Percentiles rank a stretch among this genome's conserved stretches.
Evolutionary conservation across 2,888 invertebrate genomes (phyloP).

Genomic region (Chymomyza fuscimana): DNA sequence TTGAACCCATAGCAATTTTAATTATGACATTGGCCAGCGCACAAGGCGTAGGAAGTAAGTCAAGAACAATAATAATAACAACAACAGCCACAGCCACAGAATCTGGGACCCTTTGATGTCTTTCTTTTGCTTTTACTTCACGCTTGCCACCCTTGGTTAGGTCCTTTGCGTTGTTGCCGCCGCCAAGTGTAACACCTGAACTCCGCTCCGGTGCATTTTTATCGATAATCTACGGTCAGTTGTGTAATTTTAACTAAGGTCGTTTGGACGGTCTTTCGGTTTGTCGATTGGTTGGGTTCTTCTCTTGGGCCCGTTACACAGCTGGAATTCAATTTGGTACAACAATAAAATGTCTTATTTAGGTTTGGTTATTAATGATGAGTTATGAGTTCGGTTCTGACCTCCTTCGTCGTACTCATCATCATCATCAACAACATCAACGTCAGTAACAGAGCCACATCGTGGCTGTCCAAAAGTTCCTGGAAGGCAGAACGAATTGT

Average conservation of each 20-base stretch:
- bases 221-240: conserved; percentile 39
- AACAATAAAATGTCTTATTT: conserved; percentile 74
- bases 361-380: conserved; percentile 74
- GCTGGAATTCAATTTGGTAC: conserved; percentile 69
- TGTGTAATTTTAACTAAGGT: conserved; percentile 27
- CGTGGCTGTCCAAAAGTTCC: conserved; percentile 36
- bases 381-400: conserved; percentile 71
- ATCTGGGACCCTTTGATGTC: conserved; percentile 52
- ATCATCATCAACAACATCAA: conserved; percentile 35
- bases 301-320: conserved; percentile 40
- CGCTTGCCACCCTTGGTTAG: conserved; percentile 25
- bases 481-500: conserved; percentile 48
- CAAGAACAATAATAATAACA: conserved; percentile 31
- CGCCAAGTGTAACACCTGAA: conserved; percentile 59
- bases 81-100: conserved; percentile 22
- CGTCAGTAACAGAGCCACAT: conserved; percentile 24
- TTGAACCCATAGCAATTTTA: conserved; percentile 34
- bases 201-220: conserved; percentile 9
- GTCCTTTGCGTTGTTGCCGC: conserved; percentile 55
- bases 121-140: conserved; percentile 24
- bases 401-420: conserved; percentile 52
- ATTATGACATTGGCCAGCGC: conserved; percentile 41
- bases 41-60: conserved; percentile 47
- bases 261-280: neutral
- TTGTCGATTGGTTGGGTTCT: conserved; percentile 10